A percentile compares a stretch with the other conserved stretches of the same genome.
Evolutionary conservation across 1,140 invertebrate species (phyloP).

Genomic region (Copidosoma floridanum): DNA sequence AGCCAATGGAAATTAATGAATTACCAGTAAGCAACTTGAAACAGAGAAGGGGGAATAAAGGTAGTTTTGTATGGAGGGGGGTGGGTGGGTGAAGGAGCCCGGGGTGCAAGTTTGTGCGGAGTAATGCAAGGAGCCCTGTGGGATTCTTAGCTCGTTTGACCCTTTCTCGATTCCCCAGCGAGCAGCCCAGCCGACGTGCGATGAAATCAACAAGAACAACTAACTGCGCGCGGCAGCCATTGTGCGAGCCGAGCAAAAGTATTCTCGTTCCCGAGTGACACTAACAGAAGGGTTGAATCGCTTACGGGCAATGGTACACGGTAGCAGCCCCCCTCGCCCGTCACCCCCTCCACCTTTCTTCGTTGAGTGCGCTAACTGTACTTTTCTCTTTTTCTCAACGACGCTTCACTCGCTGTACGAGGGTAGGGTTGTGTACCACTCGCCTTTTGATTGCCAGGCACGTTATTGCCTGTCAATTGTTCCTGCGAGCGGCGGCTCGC

Average conservation of each 20-base stretch:
- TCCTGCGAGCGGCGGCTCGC: too few relatives aligned
- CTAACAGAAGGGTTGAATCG: conserved; percentile 50
- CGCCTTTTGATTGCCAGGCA: conserved; percentile 46
- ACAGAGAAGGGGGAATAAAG: too few relatives aligned
- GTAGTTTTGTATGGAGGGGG: too few relatives aligned
- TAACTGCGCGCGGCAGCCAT: too few relatives aligned
- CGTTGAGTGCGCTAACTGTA: conserved; percentile 6
- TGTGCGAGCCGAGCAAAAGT: conserved; percentile 35
- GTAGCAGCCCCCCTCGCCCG: conserved; percentile 18
- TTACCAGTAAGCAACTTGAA: too few relatives aligned
- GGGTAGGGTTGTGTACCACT: conserved; percentile 27
- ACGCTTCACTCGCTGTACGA: neutral
- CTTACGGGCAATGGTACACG: conserved; percentile 23
- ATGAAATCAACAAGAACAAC: conserved; percentile 59
- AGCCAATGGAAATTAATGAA: too few relatives aligned
- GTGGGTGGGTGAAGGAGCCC: too few relatives aligned
- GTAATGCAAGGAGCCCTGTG: conserved; percentile 36
- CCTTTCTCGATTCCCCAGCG: conserved; percentile 47
- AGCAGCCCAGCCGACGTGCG: conserved; percentile 47
- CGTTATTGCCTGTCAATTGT: conserved; percentile 58
- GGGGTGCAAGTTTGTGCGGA: conserved; percentile 19
- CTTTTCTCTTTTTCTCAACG: neutral
- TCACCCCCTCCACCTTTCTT: conserved; percentile 24
- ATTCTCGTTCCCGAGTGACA: conserved; percentile 52
- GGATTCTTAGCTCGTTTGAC: conserved; percentile 49